Base-by-base conservation (phyloP, 2,888 invertebrate species). In the Sisyra nigra region DNA sequence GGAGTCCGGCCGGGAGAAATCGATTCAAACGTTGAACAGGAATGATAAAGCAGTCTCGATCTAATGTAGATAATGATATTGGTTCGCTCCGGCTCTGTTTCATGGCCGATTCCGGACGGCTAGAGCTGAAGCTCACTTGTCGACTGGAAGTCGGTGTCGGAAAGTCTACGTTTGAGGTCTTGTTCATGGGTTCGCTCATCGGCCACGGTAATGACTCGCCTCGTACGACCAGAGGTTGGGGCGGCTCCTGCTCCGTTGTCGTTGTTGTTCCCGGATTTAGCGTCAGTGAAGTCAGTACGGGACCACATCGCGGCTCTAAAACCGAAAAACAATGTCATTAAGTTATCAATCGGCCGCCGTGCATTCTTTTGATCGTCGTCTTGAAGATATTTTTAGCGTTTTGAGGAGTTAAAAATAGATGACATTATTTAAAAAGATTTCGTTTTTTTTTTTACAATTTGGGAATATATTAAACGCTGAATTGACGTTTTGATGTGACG, bases 31-130 rank as follows among this genome's bases (percentile, higher is more conserved):
- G 85, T 54, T 88, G 86, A 40, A 88, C 82, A 6, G 91, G 91
- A 61, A 91, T 89, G 60, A 91, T 89, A 66, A 91, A 91, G 65
- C 89, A 91, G 68, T 91, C 91, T 55, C 83, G 74, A 64, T 88
- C 86, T 54, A 88, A 68, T 40, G 82, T 83, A 40, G 86, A 80
- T 53, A 89, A 67, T 3, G 85, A 83, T 47, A 81, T 77, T 14
- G 38, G 39, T 42, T 40, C 41, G 34, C 40, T 39, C 9, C 44
- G 45, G 40, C 42, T 41, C 14, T 35, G 41, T 35, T 45, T 41
- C 45, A 41, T 45, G 17, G 44, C 6, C 18, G 46, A 31, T 30
- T 29, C 36, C 7, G 15, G n/a, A n/a, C 33, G 15, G 17, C 13
- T 34, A 13, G 41, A 13, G 18, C 34, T 17, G 18, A 34, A 18